Conservation (phyloP, 2,888 invertebrate species). For the Chesias legatella region DNA sequence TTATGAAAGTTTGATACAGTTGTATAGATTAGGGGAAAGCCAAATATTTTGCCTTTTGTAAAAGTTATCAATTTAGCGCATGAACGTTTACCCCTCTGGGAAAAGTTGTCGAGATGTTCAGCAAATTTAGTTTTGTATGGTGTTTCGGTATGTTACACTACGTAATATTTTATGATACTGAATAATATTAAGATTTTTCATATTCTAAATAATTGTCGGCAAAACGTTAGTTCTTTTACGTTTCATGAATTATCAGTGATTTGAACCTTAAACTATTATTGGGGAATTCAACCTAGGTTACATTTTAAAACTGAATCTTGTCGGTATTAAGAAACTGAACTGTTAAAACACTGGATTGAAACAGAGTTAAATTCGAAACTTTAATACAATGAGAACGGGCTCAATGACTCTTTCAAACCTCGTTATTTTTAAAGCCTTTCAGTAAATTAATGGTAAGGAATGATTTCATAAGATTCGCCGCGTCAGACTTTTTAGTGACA, state of each 20-base stretch:
- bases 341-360: slow-evolving; percentile 20
- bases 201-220: no score
- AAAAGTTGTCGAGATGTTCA: not conserved
- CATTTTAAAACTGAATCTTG: slow-evolving; percentile 12
- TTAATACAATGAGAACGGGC: slow-evolving; percentile 24
- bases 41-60: slow-evolving; percentile 34
- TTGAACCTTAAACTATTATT: not conserved
- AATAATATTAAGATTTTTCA: no score
- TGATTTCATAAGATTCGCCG: slow-evolving; percentile 3
- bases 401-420: slow-evolving; percentile 25
- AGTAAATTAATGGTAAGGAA: slow-evolving; percentile 22
- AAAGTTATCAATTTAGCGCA: slow-evolving; percentile 31
- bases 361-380: slow-evolving; percentile 32
- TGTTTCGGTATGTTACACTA: no score
- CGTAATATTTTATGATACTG: not conserved
- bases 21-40: slow-evolving; percentile 24
- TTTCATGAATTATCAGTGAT: no score
- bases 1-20: slow-evolving; percentile 24
- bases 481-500: slow-evolving; percentile 11
- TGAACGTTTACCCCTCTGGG: not conserved
- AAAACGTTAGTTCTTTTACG: no score
- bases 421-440: slow-evolving; percentile 33
- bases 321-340: slow-evolving; percentile 8
- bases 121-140: no score
- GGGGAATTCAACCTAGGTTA: slow-evolving; percentile 4